A percentile compares a stretch with the other conserved stretches of the same genome.
Evolutionary conservation across 2,797 vertebrate genomes (phyloP).

Genomic region (Percopsis omiscomaycus): DNA sequence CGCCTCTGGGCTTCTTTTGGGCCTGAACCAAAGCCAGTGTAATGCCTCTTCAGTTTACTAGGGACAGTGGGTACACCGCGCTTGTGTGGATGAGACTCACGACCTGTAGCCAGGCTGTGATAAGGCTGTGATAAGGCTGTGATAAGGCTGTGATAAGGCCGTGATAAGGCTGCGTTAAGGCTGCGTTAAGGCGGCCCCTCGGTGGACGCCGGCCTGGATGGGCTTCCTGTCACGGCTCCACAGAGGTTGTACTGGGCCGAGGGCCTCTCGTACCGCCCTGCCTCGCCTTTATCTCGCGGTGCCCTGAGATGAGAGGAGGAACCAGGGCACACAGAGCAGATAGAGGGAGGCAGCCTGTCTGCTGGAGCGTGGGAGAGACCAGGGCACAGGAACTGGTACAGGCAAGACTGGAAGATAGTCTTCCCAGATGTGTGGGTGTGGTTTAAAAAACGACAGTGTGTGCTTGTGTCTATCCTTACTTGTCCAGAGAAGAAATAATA

Average conservation of each 20-base stretch:
- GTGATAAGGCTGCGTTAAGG: no score
- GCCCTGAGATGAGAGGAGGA: conserved; percentile 61
- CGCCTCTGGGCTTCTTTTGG: no score
- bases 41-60: no score
- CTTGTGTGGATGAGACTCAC: no score
- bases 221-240: conserved; percentile 73
- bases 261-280: background rate
- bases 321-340: conserved; percentile 88
- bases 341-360: conserved; percentile 74
- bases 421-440: background rate
- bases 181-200: no score
- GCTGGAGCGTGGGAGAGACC: conserved; percentile 83
- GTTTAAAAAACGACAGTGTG: background rate
- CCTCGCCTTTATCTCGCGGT: conserved; percentile 53
- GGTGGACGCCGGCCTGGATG: conserved; percentile 34
- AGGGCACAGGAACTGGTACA: conserved; percentile 70
- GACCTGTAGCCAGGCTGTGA: conserved; percentile 4
- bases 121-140: conserved; percentile 11
- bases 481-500: no score
- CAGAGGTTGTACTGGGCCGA: conserved; percentile 41
- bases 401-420: conserved; percentile 47
- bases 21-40: no score
- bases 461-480: background rate
- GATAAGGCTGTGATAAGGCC: no score
- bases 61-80: no score